phyloP scores from a whole-genome alignment of 2,888 invertebrate genomes.

The Eristalinus sepulchralis region DNA sequence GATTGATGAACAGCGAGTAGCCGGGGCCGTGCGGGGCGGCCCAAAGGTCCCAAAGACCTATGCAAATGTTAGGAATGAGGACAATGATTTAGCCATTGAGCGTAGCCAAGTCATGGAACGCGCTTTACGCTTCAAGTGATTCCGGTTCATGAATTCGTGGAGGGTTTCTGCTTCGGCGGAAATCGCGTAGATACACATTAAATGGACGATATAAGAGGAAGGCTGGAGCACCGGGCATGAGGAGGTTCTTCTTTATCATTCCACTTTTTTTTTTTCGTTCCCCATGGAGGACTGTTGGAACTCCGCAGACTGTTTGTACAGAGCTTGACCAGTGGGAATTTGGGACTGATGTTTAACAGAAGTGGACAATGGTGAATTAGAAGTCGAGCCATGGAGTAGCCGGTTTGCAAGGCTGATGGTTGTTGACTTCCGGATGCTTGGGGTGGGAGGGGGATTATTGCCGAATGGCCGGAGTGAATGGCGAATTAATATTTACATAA shows the following conservation, averaged over 20 bases:
- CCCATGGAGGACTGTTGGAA: conserved; percentile 2
- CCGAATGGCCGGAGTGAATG: background rate
- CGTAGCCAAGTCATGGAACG: conserved; percentile 45
- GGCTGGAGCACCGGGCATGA: background rate
- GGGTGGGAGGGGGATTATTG: background rate
- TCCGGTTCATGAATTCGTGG: conserved; percentile 2
- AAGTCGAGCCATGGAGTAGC: background rate
- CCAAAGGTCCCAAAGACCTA: conserved; percentile 9
- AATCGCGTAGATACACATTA: conserved; percentile 4
- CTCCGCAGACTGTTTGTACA: conserved; percentile 27
- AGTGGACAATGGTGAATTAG: background rate
- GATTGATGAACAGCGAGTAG: background rate
- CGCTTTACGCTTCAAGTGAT: conserved; percentile 23
- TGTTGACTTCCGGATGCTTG: background rate
- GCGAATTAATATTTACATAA: background rate
- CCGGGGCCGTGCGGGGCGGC: background rate
- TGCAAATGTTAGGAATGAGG: conserved; percentile 42
- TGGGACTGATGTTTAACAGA: background rate
- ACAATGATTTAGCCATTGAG: conserved; percentile 63
- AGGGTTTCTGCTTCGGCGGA: conserved; percentile 7
- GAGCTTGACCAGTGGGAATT: background rate
- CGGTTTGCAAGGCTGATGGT: background rate
- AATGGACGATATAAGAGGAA: conserved; percentile 10
- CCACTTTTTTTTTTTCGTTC: background rate
- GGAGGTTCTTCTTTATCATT: background rate